Evolutionary conservation across 2,113 vertebrate genomes (phyloP).

Genomic region (Engystomops pustulosus): DNA sequence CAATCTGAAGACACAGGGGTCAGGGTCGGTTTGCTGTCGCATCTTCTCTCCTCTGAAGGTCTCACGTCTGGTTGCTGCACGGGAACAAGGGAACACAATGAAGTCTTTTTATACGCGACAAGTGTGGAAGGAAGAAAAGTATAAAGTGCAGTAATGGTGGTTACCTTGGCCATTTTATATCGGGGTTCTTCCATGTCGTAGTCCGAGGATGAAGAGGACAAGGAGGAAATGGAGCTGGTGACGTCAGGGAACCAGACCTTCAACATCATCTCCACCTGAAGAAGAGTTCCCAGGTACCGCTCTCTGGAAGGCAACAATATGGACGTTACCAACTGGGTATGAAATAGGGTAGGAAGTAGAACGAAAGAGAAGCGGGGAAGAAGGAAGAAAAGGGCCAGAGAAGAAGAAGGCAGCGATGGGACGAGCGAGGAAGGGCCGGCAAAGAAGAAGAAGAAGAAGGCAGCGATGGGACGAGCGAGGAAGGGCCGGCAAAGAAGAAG

Average conservation of each 20-base stretch:
- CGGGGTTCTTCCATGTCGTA: constrained; percentile 3
- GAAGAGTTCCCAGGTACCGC: constrained; percentile 85
- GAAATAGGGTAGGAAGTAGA: not conserved
- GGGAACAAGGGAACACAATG: not conserved
- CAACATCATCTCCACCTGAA: constrained; percentile 91
- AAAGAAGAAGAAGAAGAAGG: too few relatives aligned
- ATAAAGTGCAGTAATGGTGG: too few relatives aligned
- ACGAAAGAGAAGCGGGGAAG: too few relatives aligned
- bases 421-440: too few relatives aligned
- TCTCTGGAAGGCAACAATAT: constrained; percentile 70
- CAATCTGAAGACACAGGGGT: not conserved
- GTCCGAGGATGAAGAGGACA: constrained; percentile 43
- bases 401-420: too few relatives aligned
- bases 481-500: too few relatives aligned
- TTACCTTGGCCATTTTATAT: constrained; percentile 70
- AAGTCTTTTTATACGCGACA: not conserved
- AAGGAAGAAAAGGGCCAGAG: too few relatives aligned
- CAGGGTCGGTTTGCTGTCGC: accelerated
- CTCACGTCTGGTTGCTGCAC: constrained; percentile 56
- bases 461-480: too few relatives aligned
- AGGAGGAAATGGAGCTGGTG: constrained; percentile 58
- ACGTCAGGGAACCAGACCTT: constrained; percentile 91
- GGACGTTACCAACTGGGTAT: not conserved
- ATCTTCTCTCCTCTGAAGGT: too few relatives aligned
- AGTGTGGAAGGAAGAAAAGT: not conserved